Base-by-base conservation (phyloP, 1,140 invertebrate species). In the Hirudo medicinalis region DNA sequence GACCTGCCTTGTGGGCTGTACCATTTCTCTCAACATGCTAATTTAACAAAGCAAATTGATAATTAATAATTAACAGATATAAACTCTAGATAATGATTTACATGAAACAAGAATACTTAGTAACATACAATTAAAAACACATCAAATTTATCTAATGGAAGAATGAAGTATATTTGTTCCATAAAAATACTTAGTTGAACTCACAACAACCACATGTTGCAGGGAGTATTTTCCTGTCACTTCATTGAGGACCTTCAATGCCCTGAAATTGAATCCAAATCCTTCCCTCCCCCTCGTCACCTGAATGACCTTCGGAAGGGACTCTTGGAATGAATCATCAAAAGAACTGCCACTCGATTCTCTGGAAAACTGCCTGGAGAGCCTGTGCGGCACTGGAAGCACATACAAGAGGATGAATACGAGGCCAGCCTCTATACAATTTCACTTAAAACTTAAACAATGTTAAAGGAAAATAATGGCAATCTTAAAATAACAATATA, bases 301-400 rank as follows among this genome's bases (percentile, higher is more conserved):
- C 22, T 32, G 22, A 15, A 63, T 32, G 29, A 63, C 57, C 29
- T 63, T 63, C 8, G 29, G 22, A 63, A 32, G 29, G 22, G 57
- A 15, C 29, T 63, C 57, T 22, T 25, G 22, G 57, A 63, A 63
- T 13, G 57, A 63, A 20, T 63, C 57, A n/a, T 63, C 57, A 15
- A 63, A 63, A 22, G 57, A 63, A 22, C 57, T 63, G 22, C 57
- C 57, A 63, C 57, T 63, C 29, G 57, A 63, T n/a, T 63, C 57
- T 20, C 20, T 63, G 8, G 57, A 63, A 22, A 63, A 63, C 57
- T 63, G 57, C 57, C 29, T 63, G 22, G 29, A 22, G 22, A 63
- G 57, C 19, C 57, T 63, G 29, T 63, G 57, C 8, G 57, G 57
- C 22, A 32, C 57, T 63, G 29, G 43, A 63, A 25, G 19, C 1